phyloP scores from a whole-genome alignment of 2,888 invertebrate species.

The Athalia circularis region DNA sequence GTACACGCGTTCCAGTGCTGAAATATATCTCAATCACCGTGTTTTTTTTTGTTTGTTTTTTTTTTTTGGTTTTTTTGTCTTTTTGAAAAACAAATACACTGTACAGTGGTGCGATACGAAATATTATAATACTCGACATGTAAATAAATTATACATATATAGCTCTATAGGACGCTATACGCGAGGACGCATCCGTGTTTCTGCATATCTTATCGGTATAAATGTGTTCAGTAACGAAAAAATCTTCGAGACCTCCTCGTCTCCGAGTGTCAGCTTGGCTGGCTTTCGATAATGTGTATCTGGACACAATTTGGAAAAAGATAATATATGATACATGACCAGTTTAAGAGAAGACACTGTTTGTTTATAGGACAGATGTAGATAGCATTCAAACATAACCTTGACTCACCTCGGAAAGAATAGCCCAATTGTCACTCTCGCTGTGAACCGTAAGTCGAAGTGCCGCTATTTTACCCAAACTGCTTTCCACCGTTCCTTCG shows the following conservation, averaged over 20 bases:
- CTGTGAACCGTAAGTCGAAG: conserved; percentile 87
- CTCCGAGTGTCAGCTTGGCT: conserved; percentile 68
- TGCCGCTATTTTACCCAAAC: conserved; percentile 81
- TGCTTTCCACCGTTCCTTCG: conserved; percentile 81
- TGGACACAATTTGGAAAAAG: conserved; percentile 51
- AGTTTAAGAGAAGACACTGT: conserved; percentile 39
- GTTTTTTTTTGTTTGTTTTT: not conserved
- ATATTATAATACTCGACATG: conserved; percentile 47
- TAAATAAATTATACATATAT: conserved; percentile 25
- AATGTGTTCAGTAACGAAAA: conserved; percentile 57
- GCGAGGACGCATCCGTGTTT: not conserved
- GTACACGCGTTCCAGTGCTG: not conserved
- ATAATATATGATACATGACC: conserved; percentile 31
- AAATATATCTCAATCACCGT: not conserved
- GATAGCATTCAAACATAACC: not conserved
- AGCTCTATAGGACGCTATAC: conserved; percentile 1
- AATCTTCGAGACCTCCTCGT: conserved; percentile 47
- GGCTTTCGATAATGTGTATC: conserved; percentile 71
- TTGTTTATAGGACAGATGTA: not conserved
- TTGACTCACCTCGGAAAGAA: conserved; percentile 90
- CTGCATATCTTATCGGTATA: conserved; percentile 33
- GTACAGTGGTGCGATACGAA: conserved; percentile 48
- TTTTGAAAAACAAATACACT: conserved; percentile 51
- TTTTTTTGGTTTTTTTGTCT: not conserved
- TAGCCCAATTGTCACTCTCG: conserved; percentile 91